Evolutionary conservation across 2,797 vertebrate genomes (phyloP), one percentile per base, ranked within the genome.

Genomic region (Rhyacichthys aspro): DNA sequence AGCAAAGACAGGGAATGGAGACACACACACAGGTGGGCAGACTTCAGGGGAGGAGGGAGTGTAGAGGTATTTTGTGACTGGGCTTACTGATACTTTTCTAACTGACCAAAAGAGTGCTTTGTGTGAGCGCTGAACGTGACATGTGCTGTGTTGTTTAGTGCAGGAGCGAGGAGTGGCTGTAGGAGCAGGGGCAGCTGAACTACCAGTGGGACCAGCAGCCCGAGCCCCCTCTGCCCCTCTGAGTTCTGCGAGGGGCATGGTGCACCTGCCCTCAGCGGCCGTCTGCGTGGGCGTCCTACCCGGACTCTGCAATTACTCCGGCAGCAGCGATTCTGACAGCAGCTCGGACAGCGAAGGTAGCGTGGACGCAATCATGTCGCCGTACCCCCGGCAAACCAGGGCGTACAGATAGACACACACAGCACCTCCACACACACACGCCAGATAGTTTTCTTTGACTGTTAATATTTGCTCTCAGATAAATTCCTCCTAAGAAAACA

Each of bases 281-380:
- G 95, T 99, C 77, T 98, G 98, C 52, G 95, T 98, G 0, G 96
- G 98, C 58, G 96, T 99, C 86, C 92, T 98, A 65, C 97, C 97
- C 0, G 97, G 97, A 65, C 90, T 99, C 15, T 95, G 94, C 0
- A 95, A 93, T 54, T 98, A 98, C 86, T 98, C 96, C 0, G 95
- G 96, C 63, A 99, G 97, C 95, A 98, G 97, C 9, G 96, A 99
- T 72, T 98, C 97, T 0, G 96, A 99, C 84, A 98, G 96, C 87
- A 99, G 98, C 92, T 97, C 95, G 0, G 97, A 99, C 88, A 96
- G 97, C 1, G 96, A 99, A 89, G 95, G 95, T 93, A 98, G 94
- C 33, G 95, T 95, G 84, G 94, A 94, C 9, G 92, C 94, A 70
- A 94, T 94, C 87, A 94, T 95, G 93, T 95, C 76, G 93, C 94